Base-by-base conservation (phyloP, 1,140 invertebrate species). In the Sinonovacula constricta region DNA sequence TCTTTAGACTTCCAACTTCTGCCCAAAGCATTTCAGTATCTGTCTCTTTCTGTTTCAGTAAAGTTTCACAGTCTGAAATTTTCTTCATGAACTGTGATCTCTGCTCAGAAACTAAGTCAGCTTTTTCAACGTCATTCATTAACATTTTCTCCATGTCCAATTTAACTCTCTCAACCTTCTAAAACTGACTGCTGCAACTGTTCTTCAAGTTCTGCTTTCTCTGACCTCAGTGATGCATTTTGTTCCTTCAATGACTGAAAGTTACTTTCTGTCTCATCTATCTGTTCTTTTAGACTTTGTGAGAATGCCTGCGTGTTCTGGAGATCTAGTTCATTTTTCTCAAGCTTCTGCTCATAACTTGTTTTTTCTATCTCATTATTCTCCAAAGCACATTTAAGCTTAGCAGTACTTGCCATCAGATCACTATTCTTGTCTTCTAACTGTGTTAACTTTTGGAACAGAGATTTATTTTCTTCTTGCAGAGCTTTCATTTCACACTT, bases 371-470 rank as follows among this genome's bases (percentile, higher is more conserved):
- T n/a, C 18, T 49, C 45, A 7, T 62, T 18, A 28, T 36, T 36
- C 49, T 28, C 39, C 34, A 78, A 7, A 49, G 69, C 75, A 33
- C 14, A 34, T 69, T 62, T 68, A 3, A 78, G 30, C 22, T 39
- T 22, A 69, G 69, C 57, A 62, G 63, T 12, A 34, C 33, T 49
- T 28, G 36, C 24, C 3, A 53, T 4, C 26, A 63, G 14, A 31
- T 78, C 66, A 34, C 65, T 33, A 49, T 78, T 78, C 39, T 62
- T 33, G 33, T 78, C 66, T 30, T 68, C 66, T 14, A 78, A 14
- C 14, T 3, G 14, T 24, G 28, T 59, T 28, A 59, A n/a, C 26
- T 59, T 59, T 28, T 59, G 18, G 28, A 28, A 15, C 28, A 59
- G 28, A 5, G n/a, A 14, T 24, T 28, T 15, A 24, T 59, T 59